Percentiles rank a stretch among this genome's conserved stretches.
These are phyloP conservation scores for Cephus sareptanus DNA, from an alignment of 2,888 invertebrate species.

Conservation along the genomic window DNA sequence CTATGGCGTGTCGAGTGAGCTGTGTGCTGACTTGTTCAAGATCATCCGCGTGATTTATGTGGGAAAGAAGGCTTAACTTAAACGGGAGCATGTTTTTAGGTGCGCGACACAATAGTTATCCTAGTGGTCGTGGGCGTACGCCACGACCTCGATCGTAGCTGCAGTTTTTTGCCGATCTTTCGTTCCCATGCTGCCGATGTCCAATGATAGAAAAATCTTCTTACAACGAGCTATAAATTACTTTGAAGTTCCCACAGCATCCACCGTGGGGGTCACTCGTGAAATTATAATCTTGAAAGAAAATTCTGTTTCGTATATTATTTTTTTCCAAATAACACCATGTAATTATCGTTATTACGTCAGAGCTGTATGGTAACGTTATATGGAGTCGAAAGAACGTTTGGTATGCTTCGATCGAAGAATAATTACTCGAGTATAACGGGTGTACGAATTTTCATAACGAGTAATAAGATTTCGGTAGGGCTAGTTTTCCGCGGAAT, in stretches of 20 bases:
- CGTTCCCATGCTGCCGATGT: constrained; percentile 54
- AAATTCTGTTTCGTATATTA: too few species aligned
- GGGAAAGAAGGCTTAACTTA: constrained; percentile 48
- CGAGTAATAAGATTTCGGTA: too few species aligned
- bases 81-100: constrained; percentile 55
- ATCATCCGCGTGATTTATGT: constrained; percentile 48
- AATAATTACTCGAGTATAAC: too few species aligned
- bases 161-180: constrained; percentile 51
- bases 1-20: background rate
- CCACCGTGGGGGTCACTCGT: constrained; percentile 23
- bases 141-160: constrained; percentile 53
- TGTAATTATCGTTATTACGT: too few species aligned
- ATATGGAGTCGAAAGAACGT: too few species aligned
- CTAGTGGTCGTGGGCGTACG: constrained; percentile 35
- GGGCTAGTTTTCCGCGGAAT: background rate
- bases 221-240: constrained; percentile 56
- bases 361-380: too few species aligned
- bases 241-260: constrained; percentile 48
- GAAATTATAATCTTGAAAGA: constrained; percentile 27
- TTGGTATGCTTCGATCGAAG: too few species aligned
- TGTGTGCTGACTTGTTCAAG: constrained; percentile 22
- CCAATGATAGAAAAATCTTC: constrained; percentile 52
- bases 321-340: too few species aligned
- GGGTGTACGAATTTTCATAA: too few species aligned
- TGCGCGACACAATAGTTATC: constrained; percentile 50